These are phyloP conservation scores for Germaria angustata DNA, from an alignment of 2,888 invertebrate genomes.

Conservation along the genomic window DNA sequence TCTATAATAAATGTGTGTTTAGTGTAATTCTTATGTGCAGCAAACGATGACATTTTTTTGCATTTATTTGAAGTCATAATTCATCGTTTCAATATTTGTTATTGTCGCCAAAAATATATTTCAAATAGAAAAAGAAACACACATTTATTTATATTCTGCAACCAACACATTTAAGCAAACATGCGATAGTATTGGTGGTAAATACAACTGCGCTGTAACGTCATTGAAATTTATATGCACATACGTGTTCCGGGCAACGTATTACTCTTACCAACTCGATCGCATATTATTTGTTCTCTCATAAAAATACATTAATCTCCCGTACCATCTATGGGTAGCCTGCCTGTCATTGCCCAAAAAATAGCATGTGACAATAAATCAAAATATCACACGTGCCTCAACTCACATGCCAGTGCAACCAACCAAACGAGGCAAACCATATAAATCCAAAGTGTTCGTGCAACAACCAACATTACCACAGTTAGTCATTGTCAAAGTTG, in stretches of 20 bases:
- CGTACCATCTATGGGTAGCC: constrained; percentile 54
- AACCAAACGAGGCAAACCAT: constrained; percentile 26
- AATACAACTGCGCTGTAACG: constrained; percentile 56
- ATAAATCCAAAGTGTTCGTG: constrained; percentile 11
- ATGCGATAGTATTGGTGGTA: not conserved
- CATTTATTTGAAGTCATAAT: constrained; percentile 63
- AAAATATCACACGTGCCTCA: constrained; percentile 67
- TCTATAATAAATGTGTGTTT: constrained; percentile 51
- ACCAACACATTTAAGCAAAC: constrained; percentile 6
- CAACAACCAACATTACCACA: constrained; percentile 52
- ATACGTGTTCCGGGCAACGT: constrained; percentile 42
- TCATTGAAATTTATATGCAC: constrained; percentile 59
- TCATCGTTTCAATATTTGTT: constrained; percentile 66
- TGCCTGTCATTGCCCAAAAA: constrained; percentile 64
- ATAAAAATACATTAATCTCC: constrained; percentile 57
- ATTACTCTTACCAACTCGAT: constrained; percentile 21
- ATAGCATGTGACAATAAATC: constrained; percentile 66
- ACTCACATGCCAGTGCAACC: constrained; percentile 57
- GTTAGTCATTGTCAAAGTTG: constrained; percentile 61
- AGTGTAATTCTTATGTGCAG: constrained; percentile 59
- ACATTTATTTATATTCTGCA: constrained; percentile 53
- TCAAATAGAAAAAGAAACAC: constrained; percentile 13
- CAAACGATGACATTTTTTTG: constrained; percentile 56
- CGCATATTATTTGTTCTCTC: not conserved
- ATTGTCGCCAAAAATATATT: constrained; percentile 65